phyloP scores from a whole-genome alignment of 2,888 invertebrate species.

The Acleris literana region DNA sequence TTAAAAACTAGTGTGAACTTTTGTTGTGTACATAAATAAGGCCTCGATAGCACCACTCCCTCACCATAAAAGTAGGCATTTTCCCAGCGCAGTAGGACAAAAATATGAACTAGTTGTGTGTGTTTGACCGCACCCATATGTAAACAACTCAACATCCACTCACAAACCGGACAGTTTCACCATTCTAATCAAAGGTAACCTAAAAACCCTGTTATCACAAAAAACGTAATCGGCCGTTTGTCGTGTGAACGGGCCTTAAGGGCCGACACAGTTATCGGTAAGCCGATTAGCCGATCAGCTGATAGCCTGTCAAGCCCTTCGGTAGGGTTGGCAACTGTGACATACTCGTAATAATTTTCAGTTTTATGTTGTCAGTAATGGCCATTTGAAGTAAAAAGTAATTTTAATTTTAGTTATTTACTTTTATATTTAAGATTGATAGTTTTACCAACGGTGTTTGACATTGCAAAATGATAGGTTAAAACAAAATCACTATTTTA shows the following conservation, averaged over 20 bases:
- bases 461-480: no score
- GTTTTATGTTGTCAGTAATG: no score
- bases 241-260: slow-evolving; percentile 35
- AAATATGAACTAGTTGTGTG: not conserved
- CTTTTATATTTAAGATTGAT: no score
- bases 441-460: no score
- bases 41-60: no score
- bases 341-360: not conserved
- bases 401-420: no score
- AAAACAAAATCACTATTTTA: no score
- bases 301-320: slow-evolving; percentile 40
- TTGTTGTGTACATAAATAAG: no score
- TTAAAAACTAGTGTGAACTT: no score
- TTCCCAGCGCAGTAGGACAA: no score
- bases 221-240: slow-evolving; percentile 29
- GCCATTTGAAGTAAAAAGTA: no score
- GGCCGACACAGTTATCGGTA: slow-evolving; percentile 43
- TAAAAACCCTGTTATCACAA: slow-evolving; percentile 31
- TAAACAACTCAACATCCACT: not conserved
- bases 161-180: slow-evolving; percentile 20
- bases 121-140: not conserved
- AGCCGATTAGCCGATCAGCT: slow-evolving; percentile 47
- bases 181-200: slow-evolving; percentile 28
- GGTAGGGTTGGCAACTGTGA: slow-evolving; percentile 16
- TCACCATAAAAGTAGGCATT: no score